Percentiles rank a stretch among this genome's conserved stretches.
phyloP scores from a whole-genome alignment of 2,888 invertebrate species.

The Lampropteryx suffumata region DNA sequence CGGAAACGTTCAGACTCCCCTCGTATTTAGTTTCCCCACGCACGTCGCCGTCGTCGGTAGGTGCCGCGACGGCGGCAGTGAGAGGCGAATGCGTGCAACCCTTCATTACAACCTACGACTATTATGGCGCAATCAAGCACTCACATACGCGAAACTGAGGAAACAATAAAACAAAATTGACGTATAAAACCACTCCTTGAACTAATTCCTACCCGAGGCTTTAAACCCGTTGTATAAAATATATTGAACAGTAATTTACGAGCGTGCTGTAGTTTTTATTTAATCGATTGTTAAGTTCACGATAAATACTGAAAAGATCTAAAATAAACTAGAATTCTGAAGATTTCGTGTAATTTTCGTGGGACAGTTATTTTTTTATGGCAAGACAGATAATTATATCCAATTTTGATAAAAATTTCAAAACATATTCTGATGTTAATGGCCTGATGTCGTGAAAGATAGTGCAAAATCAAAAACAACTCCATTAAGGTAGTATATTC shows the following conservation, averaged over 20 bases:
- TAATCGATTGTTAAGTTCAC: constrained; percentile 42
- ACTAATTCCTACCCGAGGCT: constrained; percentile 60
- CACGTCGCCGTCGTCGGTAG: constrained; percentile 41
- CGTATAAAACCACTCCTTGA: constrained; percentile 74
- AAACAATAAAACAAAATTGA: constrained; percentile 78
- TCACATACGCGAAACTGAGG: constrained; percentile 79
- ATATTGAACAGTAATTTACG: constrained; percentile 58
- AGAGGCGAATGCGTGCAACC: constrained; percentile 70
- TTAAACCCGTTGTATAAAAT: constrained; percentile 59
- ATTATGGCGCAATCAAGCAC: constrained; percentile 78
- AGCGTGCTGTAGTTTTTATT: constrained; percentile 45
- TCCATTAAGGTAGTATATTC: constrained; percentile 15
- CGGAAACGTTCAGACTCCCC: constrained; percentile 68
- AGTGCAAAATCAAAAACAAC: constrained; percentile 16
- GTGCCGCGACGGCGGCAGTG: constrained; percentile 1
- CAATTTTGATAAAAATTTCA: not conserved
- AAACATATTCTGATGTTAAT: constrained; percentile 19
- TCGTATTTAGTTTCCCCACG: constrained; percentile 68
- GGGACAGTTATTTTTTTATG: not conserved
- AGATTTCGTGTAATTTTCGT: constrained; percentile 12
- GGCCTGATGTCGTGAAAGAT: constrained; percentile 21
- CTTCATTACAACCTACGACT: constrained; percentile 75
- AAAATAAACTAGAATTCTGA: constrained; percentile 7
- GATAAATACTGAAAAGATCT: too few relatives aligned
- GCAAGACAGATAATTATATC: not conserved